A percentile compares a stretch with the other conserved stretches of the same genome.
These are phyloP conservation scores for Ichneumoninae sp. DNA, from an alignment of 2,888 invertebrate species.

Conservation along the genomic window DNA sequence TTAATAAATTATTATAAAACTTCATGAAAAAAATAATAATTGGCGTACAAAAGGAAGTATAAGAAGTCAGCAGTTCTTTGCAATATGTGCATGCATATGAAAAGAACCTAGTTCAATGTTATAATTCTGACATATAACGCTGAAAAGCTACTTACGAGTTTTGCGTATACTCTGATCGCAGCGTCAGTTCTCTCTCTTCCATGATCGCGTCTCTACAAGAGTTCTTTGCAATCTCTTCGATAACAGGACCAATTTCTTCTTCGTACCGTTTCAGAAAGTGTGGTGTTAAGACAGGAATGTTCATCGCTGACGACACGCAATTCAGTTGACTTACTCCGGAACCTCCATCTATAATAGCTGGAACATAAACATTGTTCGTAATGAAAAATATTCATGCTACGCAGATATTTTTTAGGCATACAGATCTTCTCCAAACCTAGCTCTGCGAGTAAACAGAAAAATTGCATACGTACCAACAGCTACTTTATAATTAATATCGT, in stretches of 20 bases:
- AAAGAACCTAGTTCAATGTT: too few species aligned
- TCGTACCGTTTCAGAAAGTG: slow-evolving; percentile 12
- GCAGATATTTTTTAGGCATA: neutral
- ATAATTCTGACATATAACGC: neutral
- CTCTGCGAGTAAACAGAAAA: neutral
- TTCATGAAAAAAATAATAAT: too few species aligned
- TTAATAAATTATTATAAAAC: neutral
- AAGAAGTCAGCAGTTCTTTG: too few species aligned
- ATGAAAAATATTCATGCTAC: slow-evolving; percentile 6
- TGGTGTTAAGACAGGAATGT: slow-evolving; percentile 10
- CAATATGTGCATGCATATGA: too few species aligned
- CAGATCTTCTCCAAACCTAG: neutral
- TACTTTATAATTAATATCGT: slow-evolving; percentile 21
- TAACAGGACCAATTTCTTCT: slow-evolving; percentile 2
- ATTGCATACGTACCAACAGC: slow-evolving; percentile 3
- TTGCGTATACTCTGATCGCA: slow-evolving; percentile 11
- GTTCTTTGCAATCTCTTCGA: slow-evolving; percentile 25
- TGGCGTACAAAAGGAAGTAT: too few species aligned
- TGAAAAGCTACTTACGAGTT: neutral
- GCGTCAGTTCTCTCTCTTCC: slow-evolving; percentile 25
- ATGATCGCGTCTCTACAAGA: slow-evolving; percentile 20
- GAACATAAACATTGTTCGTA: neutral
- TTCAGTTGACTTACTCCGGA: slow-evolving; percentile 22
- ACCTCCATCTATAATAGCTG: slow-evolving; percentile 30
- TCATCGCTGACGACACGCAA: slow-evolving; percentile 11